These are phyloP conservation scores for Venturia canescens DNA, from an alignment of 1,140 invertebrate genomes.

Conservation along the genomic window DNA sequence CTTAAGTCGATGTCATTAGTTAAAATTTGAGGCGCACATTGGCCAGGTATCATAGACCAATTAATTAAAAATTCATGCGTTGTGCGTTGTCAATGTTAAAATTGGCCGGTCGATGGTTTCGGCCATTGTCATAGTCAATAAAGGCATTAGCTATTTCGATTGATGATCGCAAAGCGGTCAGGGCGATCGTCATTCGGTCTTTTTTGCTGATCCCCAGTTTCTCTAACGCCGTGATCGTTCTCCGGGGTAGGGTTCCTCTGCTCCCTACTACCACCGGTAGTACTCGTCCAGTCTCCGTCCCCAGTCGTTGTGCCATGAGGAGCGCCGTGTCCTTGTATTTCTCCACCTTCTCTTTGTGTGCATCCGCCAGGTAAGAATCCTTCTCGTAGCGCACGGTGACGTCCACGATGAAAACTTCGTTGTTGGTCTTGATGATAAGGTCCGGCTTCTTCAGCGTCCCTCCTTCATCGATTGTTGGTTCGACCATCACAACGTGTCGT, in stretches of 20 bases:
- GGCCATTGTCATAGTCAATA: constrained; percentile 53
- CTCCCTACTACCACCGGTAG: constrained; percentile 64
- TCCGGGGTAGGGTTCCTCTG: constrained; percentile 62
- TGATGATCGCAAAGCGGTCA: constrained; percentile 61
- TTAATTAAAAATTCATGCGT: too few relatives aligned
- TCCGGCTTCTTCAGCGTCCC: constrained; percentile 39
- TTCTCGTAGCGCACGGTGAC: constrained; percentile 68
- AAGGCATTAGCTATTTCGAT: constrained; percentile 62
- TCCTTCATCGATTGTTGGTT: constrained; percentile 44
- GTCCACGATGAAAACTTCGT: constrained; percentile 49
- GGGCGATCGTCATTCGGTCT: constrained; percentile 57
- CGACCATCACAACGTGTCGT: constrained; percentile 48
- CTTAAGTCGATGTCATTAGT: too few relatives aligned
- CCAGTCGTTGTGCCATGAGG: constrained; percentile 44
- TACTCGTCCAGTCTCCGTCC: constrained; percentile 46
- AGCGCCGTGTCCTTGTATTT: constrained; percentile 55
- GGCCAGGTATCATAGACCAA: too few relatives aligned
- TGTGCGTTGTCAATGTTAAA: too few relatives aligned
- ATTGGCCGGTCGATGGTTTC: too few relatives aligned
- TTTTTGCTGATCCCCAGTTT: constrained; percentile 53
- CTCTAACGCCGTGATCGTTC: constrained; percentile 50
- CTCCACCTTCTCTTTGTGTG: constrained; percentile 33
- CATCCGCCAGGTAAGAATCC: constrained; percentile 49
- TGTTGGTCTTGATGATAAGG: not conserved
- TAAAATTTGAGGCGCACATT: too few relatives aligned